phyloP scores from a whole-genome alignment of 2,113 vertebrate genomes.

The Puntigrus tetrazona region DNA sequence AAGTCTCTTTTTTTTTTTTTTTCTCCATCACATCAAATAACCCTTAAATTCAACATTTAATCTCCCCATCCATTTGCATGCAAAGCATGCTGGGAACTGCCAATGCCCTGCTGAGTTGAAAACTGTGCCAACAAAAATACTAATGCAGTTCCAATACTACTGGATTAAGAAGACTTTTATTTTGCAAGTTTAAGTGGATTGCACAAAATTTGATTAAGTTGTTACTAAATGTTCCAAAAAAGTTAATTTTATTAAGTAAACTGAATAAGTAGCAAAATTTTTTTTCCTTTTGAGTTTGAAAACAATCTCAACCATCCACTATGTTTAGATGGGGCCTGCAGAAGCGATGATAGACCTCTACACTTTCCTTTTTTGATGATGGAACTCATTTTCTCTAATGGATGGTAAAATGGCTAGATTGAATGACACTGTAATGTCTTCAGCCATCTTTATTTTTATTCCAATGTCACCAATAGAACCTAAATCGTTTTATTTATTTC shows the following conservation, averaged over 20 bases:
- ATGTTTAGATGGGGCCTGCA: neutral
- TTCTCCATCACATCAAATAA: neutral
- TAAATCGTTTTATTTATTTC: neutral
- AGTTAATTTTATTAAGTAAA: neutral
- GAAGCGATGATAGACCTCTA: neutral
- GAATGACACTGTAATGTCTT: slow-evolving; percentile 5
- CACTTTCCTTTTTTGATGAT: neutral
- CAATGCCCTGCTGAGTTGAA: neutral
- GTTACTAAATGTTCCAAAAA: neutral
- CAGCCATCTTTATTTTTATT: neutral
- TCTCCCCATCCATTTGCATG: neutral
- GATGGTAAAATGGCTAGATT: neutral
- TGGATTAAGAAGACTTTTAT: neutral
- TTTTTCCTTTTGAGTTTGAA: neutral
- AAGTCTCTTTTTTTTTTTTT: neutral
- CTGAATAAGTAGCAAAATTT: neutral
- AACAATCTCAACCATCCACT: neutral
- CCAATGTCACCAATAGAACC: neutral
- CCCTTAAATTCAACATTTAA: neutral
- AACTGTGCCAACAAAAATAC: neutral
- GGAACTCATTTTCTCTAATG: neutral
- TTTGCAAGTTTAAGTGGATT: neutral
- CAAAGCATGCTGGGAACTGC: neutral
- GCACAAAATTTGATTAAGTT: neutral
- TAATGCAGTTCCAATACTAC: neutral